These are phyloP conservation scores for Neoitamus cyanurus DNA, from an alignment of 2,888 invertebrate species.

Conservation along the genomic window DNA sequence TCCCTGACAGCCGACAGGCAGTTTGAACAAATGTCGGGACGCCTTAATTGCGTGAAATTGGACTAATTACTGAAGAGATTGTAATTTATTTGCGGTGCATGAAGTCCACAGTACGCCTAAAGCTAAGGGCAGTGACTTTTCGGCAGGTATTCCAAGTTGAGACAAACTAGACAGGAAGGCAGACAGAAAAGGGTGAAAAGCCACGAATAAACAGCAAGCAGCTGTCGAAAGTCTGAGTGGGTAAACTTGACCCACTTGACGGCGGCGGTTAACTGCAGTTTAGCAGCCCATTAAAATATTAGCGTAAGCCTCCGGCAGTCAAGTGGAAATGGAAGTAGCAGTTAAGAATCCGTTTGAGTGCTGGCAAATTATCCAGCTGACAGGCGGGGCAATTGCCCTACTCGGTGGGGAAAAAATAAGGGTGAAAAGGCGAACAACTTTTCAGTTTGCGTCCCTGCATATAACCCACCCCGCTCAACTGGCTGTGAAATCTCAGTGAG, in stretches of 20 bases:
- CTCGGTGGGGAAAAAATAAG: background rate
- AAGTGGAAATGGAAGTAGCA: background rate
- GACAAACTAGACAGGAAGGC: background rate
- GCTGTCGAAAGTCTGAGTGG: background rate
- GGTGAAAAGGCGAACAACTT: background rate
- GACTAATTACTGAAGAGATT: background rate
- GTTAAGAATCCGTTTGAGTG: background rate
- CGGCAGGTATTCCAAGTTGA: no score
- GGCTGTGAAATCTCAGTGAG: background rate
- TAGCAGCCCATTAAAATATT: background rate
- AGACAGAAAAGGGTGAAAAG: background rate
- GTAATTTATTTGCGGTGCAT: background rate
- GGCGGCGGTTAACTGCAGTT: background rate
- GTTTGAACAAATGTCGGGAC: background rate
- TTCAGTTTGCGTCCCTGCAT: background rate
- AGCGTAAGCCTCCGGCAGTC: background rate
- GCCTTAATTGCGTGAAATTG: constrained; percentile 10
- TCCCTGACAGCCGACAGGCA: background rate
- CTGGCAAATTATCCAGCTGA: background rate
- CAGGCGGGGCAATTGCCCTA: background rate
- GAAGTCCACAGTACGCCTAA: background rate
- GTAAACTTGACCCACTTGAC: background rate
- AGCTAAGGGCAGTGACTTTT: background rate
- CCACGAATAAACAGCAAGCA: background rate
- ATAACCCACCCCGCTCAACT: background rate